Conservation (phyloP, 2,888 invertebrate genomes). For the Timandra comae region DNA sequence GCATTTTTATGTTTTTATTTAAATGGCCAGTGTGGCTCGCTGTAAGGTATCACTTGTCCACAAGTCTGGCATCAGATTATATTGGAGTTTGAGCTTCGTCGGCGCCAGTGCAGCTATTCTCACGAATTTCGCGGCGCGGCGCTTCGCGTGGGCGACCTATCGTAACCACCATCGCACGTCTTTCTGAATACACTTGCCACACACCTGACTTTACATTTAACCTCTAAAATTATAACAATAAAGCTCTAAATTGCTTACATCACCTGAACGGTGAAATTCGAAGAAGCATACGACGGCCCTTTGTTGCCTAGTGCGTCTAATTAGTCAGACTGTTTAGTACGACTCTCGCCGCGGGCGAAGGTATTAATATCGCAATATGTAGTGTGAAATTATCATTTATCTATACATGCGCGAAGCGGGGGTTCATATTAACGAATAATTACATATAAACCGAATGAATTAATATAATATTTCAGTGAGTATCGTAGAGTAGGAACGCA, state of each 20-base stretch:
- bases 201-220: conserved; percentile 31
- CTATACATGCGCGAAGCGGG: conserved; percentile 29
- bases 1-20: conserved; percentile 19
- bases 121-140: conserved; percentile 73
- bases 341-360: conserved; percentile 54
- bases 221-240: conserved; percentile 33
- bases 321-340: conserved; percentile 73
- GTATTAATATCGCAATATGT: conserved; percentile 45
- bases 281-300: conserved; percentile 42
- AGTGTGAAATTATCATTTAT: conserved; percentile 65
- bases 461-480: conserved; percentile 21
- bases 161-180: conserved; percentile 64
- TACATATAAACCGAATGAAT: no score
- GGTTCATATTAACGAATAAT: no score
- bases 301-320: conserved; percentile 73
- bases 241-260: conserved; percentile 29
- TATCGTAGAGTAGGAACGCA: conserved; percentile 36
- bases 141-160: conserved; percentile 70
- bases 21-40: conserved; percentile 10
- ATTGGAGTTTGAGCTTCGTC: conserved; percentile 31
- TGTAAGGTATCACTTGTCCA: conserved; percentile 24
- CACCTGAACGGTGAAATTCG: conserved; percentile 28
- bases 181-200: conserved; percentile 36
- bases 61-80: conserved; percentile 33
- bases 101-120: conserved; percentile 64